A percentile compares a stretch with the other conserved stretches of the same genome.
Evolutionary conservation across 2,797 vertebrate genomes (phyloP).

Genomic region (Lates japonicus): DNA sequence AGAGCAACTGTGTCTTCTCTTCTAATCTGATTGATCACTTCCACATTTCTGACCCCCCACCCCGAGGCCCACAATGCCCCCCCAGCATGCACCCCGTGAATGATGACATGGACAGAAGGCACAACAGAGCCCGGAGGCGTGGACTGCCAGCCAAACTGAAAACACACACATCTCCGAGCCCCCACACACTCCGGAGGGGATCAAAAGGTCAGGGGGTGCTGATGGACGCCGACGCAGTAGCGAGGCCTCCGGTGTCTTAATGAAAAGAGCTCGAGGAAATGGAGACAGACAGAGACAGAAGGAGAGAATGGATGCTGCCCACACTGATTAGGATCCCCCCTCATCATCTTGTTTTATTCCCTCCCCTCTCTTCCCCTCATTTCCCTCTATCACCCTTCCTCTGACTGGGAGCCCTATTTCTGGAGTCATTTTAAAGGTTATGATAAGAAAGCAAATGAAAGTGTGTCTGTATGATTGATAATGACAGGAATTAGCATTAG

Average conservation of each 20-base stretch:
- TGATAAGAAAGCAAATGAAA: conserved; percentile 50
- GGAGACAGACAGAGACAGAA: conserved; percentile 66
- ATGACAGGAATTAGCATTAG: conserved; percentile 22
- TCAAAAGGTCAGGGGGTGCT: conserved; percentile 63
- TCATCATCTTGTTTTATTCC: conserved; percentile 45
- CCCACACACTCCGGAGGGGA: neutral
- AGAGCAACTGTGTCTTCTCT: neutral
- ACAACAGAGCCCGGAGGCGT: neutral
- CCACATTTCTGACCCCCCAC: neutral
- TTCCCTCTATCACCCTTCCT: conserved; percentile 27
- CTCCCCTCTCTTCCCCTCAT: neutral
- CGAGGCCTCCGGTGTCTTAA: conserved; percentile 56
- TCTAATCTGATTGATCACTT: conserved; percentile 10
- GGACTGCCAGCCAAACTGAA: conserved; percentile 4
- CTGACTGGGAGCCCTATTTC: conserved; percentile 36
- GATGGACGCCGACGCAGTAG: conserved; percentile 45
- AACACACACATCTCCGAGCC: conserved; percentile 25
- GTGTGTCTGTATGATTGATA: conserved; percentile 25
- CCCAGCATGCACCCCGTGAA: neutral
- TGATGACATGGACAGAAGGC: conserved; percentile 54
- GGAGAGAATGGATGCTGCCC: conserved; percentile 59
- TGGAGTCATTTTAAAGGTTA: conserved; percentile 50
- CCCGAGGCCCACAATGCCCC: neutral
- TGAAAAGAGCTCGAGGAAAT: conserved; percentile 67
- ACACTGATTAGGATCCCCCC: conserved; percentile 62